A percentile compares a stretch with the other conserved stretches of the same genome.
Evolutionary conservation across 2,888 invertebrate genomes (phyloP).

Genomic region (Drosophila kokeensis): DNA sequence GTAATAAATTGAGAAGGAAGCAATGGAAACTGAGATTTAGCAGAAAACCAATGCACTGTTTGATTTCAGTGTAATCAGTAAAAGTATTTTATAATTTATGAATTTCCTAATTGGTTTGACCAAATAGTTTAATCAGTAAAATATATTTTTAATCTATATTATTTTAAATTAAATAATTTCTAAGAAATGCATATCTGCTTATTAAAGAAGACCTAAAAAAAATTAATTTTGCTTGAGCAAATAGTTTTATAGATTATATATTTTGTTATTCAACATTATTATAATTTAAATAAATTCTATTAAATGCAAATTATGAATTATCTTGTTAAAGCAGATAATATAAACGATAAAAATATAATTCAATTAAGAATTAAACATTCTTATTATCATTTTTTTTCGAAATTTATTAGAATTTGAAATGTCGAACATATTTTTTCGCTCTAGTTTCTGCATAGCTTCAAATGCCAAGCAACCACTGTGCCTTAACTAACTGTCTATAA

Average conservation of each 20-base stretch:
- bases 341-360: neutral
- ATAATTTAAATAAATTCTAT: no score
- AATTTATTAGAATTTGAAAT: neutral
- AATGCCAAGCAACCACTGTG: slow-evolving; percentile 1
- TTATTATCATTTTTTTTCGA: neutral
- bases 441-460: neutral
- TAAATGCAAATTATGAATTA: no score
- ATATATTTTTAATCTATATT: neutral
- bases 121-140: neutral
- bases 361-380: neutral
- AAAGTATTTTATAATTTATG: neutral
- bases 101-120: neutral
- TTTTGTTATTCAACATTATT: no score
- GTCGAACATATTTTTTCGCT: neutral
- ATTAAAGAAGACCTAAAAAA: neutral
- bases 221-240: no score
- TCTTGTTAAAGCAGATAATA: neutral
- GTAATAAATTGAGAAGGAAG: slow-evolving; percentile 11
- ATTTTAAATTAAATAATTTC: neutral
- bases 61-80: slow-evolving; percentile 2
- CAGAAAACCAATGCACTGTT: slow-evolving; percentile 8
- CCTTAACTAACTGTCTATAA: slow-evolving; percentile 12
- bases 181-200: neutral
- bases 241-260: no score
- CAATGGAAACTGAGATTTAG: neutral